Percentiles rank a stretch among this genome's conserved stretches.
Evolutionary conservation across 2,888 invertebrate genomes (phyloP).

Genomic region (Steinernema hermaphroditum): DNA sequence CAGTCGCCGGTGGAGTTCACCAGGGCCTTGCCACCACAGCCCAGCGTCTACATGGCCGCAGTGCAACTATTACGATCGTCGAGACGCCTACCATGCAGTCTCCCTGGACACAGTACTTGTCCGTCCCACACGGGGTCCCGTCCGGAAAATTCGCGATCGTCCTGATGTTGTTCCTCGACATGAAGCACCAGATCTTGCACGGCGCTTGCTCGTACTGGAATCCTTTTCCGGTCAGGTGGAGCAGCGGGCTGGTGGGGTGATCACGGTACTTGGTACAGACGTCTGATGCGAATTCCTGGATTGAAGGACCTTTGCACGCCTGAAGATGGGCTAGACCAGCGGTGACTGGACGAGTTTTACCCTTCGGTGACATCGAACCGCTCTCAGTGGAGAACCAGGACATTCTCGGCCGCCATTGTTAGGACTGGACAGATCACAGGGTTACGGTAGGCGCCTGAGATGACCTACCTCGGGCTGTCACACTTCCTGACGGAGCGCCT

Average conservation of each 20-base stretch:
- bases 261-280: constrained; percentile 46
- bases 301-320: constrained; percentile 45
- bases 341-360: constrained; percentile 33
- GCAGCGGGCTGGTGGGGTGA: constrained; percentile 53
- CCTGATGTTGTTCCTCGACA: constrained; percentile 51
- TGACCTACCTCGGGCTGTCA: constrained; percentile 54
- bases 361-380: constrained; percentile 47
- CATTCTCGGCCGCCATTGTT: constrained; percentile 59
- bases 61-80: neutral
- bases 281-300: constrained; percentile 46
- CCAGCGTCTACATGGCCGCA: neutral
- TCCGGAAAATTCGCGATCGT: constrained; percentile 62
- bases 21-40: neutral
- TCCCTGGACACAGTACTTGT: constrained; percentile 60
- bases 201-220: constrained; percentile 55
- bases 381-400: constrained; percentile 55
- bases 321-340: neutral
- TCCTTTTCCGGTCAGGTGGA: constrained; percentile 51
- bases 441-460: neutral
- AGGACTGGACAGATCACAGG: constrained; percentile 41
- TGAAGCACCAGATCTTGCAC: constrained; percentile 54
- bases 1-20: neutral
- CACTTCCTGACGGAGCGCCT: constrained; percentile 54
- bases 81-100: constrained; percentile 41
- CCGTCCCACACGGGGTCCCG: constrained; percentile 59